Percentiles rank a stretch among this genome's conserved stretches.
phyloP scores from a whole-genome alignment of 2,113 vertebrate species.

The Carlito syrichta region DNA sequence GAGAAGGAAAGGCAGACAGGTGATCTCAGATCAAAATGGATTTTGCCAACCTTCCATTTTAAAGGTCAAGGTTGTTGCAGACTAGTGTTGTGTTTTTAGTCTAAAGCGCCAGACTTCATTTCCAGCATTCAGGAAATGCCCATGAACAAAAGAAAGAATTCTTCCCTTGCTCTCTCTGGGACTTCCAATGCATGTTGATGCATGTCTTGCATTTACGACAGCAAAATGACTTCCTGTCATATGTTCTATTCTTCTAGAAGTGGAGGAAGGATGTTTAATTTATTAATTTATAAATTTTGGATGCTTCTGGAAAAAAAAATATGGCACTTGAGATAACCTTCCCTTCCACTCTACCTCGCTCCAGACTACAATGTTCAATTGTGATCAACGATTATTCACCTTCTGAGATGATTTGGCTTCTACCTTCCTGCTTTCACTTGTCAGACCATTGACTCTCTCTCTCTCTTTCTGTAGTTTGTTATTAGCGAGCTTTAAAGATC shows the following conservation, averaged over 20 bases:
- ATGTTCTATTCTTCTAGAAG: background rate
- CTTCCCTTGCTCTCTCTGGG: background rate
- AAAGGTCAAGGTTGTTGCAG: constrained; percentile 81
- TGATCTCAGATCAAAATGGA: constrained; percentile 84
- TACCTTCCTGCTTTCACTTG: background rate
- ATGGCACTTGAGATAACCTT: background rate
- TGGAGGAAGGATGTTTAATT: background rate
- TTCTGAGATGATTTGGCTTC: background rate
- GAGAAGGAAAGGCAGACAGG: constrained; percentile 79
- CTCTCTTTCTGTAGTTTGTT: background rate
- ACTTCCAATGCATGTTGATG: background rate
- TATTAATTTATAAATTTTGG: background rate
- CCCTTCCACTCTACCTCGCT: fast-evolving
- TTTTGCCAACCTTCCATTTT: constrained; percentile 80
- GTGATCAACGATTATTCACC: fast-evolving
- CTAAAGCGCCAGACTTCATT: constrained; percentile 4
- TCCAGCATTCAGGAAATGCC: constrained; percentile 52
- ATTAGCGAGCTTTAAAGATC: background rate
- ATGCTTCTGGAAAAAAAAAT: background rate
- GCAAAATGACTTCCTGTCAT: constrained; percentile 43
- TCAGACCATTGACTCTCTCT: too few relatives aligned
- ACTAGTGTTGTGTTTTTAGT: constrained; percentile 58
- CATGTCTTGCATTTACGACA: fast-evolving
- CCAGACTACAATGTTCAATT: too few relatives aligned
- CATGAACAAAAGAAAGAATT: background rate